Evolutionary conservation across 2,797 vertebrate genomes (phyloP).

Genomic region (Agapornis canus): DNA sequence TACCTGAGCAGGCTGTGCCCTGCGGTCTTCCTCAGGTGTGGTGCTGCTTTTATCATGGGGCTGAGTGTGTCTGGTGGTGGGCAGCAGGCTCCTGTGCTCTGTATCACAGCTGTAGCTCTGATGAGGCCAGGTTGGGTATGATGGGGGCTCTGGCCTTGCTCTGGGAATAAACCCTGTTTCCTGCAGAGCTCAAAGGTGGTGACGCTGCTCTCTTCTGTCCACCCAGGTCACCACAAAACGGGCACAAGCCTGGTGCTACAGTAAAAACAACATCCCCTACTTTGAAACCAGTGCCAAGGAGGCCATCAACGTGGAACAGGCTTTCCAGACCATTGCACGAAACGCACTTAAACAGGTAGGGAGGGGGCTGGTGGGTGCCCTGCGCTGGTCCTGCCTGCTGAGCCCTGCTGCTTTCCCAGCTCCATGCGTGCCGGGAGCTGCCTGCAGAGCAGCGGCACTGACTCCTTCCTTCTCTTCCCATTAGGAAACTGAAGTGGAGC

Average conservation of each 20-base stretch:
- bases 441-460: neutral
- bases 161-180: neutral
- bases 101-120: neutral
- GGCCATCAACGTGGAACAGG: constrained; percentile 98
- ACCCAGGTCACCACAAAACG: constrained; percentile 95
- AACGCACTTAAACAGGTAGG: constrained; percentile 98
- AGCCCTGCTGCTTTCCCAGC: neutral
- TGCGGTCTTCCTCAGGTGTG: neutral
- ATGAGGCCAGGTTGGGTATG: neutral
- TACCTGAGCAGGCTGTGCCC: neutral
- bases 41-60: neutral
- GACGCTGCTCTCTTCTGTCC: constrained; percentile 8
- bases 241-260: constrained; percentile 99
- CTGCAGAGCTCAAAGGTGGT: neutral
- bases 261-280: constrained; percentile 99
- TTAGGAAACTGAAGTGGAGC: constrained; percentile 98
- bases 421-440: neutral
- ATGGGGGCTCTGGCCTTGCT: neutral
- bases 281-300: constrained; percentile 99
- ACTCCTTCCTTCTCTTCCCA: neutral
- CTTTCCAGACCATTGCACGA: constrained; percentile 99
- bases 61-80: neutral
- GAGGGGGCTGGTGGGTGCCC: neutral
- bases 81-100: neutral
- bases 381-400: neutral